Conservation (phyloP, 2,888 invertebrate species). For the Synergus japonicus region DNA sequence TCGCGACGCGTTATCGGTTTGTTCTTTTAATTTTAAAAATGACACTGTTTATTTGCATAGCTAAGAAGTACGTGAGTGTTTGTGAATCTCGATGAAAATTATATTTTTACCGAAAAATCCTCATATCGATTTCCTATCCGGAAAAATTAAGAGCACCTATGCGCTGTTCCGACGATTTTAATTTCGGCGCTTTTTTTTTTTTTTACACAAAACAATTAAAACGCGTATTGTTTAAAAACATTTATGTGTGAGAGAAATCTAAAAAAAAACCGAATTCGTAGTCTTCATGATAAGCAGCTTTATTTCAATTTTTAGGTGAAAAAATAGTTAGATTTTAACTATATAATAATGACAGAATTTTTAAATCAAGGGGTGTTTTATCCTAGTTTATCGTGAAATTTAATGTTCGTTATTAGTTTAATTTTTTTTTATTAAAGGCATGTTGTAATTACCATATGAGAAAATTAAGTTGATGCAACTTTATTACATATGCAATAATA, state of each 20-base stretch:
- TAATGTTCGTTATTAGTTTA: background rate
- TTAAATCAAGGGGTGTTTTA: background rate
- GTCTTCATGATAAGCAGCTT: background rate
- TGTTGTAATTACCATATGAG: too few species aligned
- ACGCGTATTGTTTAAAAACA: background rate
- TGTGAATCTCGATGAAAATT: background rate
- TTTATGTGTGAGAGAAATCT: background rate
- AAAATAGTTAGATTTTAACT: background rate
- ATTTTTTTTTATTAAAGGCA: background rate
- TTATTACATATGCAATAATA: too few species aligned
- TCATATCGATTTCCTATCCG: conserved; percentile 46
- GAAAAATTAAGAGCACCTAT: conserved; percentile 50
- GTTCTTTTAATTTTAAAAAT: conserved; percentile 31
- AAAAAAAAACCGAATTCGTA: background rate
- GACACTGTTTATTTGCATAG: conserved; percentile 39
- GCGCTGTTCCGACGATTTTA: conserved; percentile 48
- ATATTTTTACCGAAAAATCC: conserved; percentile 44
- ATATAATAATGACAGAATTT: background rate
- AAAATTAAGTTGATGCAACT: too few species aligned
- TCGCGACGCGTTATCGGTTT: conserved; percentile 40
- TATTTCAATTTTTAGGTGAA: background rate
- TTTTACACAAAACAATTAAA: conserved; percentile 42
- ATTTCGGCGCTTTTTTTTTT: conserved; percentile 54
- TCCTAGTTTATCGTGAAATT: background rate
- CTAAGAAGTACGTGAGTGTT: background rate